phyloP scores from a whole-genome alignment of 2,113 vertebrate genomes.

The Tragelaphus imberbis region DNA sequence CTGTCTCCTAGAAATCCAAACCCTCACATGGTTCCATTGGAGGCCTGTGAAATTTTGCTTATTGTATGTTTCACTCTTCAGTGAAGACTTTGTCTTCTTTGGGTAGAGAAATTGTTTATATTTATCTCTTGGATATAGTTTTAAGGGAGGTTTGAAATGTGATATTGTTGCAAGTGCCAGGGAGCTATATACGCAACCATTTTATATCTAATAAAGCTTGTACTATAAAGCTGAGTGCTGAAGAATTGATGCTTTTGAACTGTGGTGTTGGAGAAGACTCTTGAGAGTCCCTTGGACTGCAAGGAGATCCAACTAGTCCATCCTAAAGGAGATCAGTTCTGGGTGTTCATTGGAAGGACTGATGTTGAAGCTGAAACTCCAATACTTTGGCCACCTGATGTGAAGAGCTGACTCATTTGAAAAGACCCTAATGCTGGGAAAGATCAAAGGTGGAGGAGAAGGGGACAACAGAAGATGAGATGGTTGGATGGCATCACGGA shows the following conservation, averaged over 20 bases:
- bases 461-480: not conserved
- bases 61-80: not conserved
- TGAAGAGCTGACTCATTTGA: not conserved
- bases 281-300: not conserved
- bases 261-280: not conserved
- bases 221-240: not conserved
- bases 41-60: not conserved
- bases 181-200: not conserved
- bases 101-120: not conserved
- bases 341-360: not conserved
- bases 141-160: not conserved
- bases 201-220: not conserved
- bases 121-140: not conserved
- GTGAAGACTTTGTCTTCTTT: not conserved
- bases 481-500: not conserved
- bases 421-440: not conserved
- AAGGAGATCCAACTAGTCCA: not conserved
- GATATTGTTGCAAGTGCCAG: not conserved
- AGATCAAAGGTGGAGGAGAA: not conserved
- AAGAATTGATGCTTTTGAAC: not conserved
- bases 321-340: not conserved
- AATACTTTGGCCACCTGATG: not conserved
- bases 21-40: fast-evolving
- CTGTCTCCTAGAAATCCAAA: not conserved
- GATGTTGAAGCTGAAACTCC: not conserved